phyloP scores from a whole-genome alignment of 2,888 invertebrate species.

The Pyrrhosoma nymphula region DNA sequence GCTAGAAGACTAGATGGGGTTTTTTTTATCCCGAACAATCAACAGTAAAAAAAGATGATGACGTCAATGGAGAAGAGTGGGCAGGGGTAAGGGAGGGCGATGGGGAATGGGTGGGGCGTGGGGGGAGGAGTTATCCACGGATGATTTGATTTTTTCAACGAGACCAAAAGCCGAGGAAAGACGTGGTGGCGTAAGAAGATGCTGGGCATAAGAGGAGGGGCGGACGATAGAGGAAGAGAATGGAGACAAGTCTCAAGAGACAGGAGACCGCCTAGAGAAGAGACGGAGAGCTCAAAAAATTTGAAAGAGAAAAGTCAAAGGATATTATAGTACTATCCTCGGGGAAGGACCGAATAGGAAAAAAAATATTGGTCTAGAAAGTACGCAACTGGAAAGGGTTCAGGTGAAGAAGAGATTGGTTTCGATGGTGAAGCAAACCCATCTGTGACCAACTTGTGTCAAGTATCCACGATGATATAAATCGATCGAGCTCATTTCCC shows the following conservation, averaged over 20 bases:
- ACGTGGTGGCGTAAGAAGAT: background rate
- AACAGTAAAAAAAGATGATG: background rate
- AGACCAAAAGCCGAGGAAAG: background rate
- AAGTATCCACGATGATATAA: background rate
- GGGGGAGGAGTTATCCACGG: background rate
- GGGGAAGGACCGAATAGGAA: background rate
- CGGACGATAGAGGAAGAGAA: background rate
- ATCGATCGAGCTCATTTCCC: too few species aligned
- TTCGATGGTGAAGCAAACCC: background rate
- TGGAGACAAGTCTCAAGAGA: background rate
- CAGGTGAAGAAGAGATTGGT: background rate
- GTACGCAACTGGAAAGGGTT: background rate
- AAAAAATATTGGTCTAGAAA: background rate
- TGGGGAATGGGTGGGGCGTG: background rate
- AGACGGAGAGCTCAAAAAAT: background rate
- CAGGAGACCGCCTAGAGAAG: background rate
- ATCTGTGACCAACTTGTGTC: background rate
- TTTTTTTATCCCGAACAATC: background rate
- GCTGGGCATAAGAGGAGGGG: background rate
- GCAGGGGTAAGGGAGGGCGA: too few species aligned
- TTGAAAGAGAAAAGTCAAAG: background rate
- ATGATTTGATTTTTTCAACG: slow-evolving; percentile 6
- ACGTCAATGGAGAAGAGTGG: background rate
- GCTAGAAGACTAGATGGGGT: background rate
- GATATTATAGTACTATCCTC: background rate